Evolutionary conservation across 2,888 invertebrate genomes (phyloP), one percentile per base, ranked within the genome.

Genomic region (Escarpia spicata): DNA sequence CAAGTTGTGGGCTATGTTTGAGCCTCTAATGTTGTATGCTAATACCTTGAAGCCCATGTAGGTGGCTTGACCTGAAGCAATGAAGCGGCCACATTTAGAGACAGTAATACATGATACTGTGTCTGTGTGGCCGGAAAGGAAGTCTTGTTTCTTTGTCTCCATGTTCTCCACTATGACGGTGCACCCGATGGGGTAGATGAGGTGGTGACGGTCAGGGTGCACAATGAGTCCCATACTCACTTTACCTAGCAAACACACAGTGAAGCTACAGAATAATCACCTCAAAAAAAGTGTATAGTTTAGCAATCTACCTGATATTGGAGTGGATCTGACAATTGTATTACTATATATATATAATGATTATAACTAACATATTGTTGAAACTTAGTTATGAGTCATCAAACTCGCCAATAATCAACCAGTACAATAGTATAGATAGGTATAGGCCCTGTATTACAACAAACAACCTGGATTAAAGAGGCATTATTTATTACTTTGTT

Each of bases 11-110:
- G 75, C 19, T 75, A 26, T 1, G 75, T 75, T n/a, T 75, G 75
- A 75, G 15, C 75, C n/a, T 75, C 75, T n/a, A 26, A n/a, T 75
- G 75, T 4, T 75, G n/a, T 75, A 6, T 75, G 75, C 19, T 75
- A 26, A n/a, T 75, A 98, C 98, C 96, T 98, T 98, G 96, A 98
- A 99, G 6, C 99, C 99, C 96, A 98, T 98, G 95, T 98, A 98
- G 95, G 98, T 99, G 90, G 98, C 97, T 96, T 99, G 98, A 0
- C 99, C 99, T 0, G 99, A 98, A 8, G 98, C 99, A 90, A 99
- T 97, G 95, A 97, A 98, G 43, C 97, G 97, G 44, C 99, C 98
- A 94, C 97, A 95, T 92, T 95, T 96, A 15, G 99, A 99, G 3
- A 97, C 94, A 43, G 96, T 95, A n/a, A 97, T 93, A 94, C 96